Evolutionary conservation across 1,140 invertebrate genomes (phyloP), one percentile per base, ranked within the genome.

Genomic region (Magallana ariakensis): DNA sequence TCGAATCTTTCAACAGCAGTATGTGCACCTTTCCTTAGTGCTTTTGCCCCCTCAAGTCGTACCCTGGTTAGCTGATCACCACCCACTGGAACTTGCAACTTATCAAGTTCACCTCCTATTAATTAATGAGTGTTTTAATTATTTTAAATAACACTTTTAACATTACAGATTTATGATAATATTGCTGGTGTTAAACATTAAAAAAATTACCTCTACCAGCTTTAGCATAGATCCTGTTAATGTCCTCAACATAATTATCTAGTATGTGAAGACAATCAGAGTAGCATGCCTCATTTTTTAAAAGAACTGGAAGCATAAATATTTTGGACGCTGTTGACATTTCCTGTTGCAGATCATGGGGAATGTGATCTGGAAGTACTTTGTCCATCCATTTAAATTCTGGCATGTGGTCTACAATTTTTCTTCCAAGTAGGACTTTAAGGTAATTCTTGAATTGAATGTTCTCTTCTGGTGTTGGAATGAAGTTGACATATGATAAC

Each of bases 251-350:
- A 60, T 84, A 87, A 19, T 83, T 62, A 53, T 84, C 82, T 83
- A 87, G 57, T 7, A 84, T 87, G 0, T 84, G 4, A 16, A 87
- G 22, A 60, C 86, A 87, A 53, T 60, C 83, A 58, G 33, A 62
- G 84, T 87, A 85, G 0, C 19, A 57, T 3, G 58, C 56, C 19
- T 87, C 87, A 81, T 87, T 85, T 15, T 87, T 87, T 19, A 84
- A 62, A 6, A 57, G 46, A 1, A 87, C 53, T 3, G 70, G 83
- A 6, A 87, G 62, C 82, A 58, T 10, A 54, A 26, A 56, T 1
- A 62, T 33, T 0, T 15, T 53, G 9, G 86, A 80, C 58, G 84
- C 80, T 60, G 9, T 2, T 26, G 53, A 15, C 86, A 87, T 87
- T 3, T 16, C 53, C 1, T 84, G 54, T 83, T 60, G 15, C 1